Conservation (phyloP, 2,113 vertebrate species). For the Brachionichthys hirsutus region DNA sequence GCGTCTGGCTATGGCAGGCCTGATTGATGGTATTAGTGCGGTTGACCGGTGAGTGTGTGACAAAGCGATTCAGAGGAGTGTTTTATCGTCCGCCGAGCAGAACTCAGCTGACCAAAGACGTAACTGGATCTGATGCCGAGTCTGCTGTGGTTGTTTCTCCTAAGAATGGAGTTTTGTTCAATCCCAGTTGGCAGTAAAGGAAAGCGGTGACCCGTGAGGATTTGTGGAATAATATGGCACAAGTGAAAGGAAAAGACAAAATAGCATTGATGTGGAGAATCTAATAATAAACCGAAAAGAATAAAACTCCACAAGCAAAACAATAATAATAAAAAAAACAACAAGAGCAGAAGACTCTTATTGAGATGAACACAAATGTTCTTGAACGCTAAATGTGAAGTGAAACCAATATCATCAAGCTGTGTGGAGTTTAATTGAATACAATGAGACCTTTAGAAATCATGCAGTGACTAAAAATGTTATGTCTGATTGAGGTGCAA, state of each 20-base stretch:
- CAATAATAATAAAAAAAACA: too few relatives aligned
- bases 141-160: conserved; percentile 33
- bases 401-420: conserved; percentile 17
- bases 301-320: too few relatives aligned
- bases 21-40: conserved; percentile 42
- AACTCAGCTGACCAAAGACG: conserved; percentile 29
- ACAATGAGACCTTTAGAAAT: conserved; percentile 61
- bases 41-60: conserved; percentile 36
- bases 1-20: conserved; percentile 42
- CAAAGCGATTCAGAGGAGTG: conserved; percentile 36
- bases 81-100: conserved; percentile 36
- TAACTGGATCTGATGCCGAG: conserved; percentile 48
- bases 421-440: conserved; percentile 45
- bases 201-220: conserved; percentile 32
- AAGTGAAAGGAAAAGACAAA: conserved; percentile 7
- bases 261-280: conserved; percentile 6
- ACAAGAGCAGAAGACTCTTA: too few relatives aligned
- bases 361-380: conserved; percentile 26
- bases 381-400: conserved; percentile 45
- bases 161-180: conserved; percentile 45
- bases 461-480: conserved; percentile 66
- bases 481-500: conserved; percentile 46
- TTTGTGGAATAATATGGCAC: conserved; percentile 17
- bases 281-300: too few relatives aligned
- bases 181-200: conserved; percentile 3